Conservation (phyloP, 2,888 invertebrate species). For the Microdon myrmicae region DNA sequence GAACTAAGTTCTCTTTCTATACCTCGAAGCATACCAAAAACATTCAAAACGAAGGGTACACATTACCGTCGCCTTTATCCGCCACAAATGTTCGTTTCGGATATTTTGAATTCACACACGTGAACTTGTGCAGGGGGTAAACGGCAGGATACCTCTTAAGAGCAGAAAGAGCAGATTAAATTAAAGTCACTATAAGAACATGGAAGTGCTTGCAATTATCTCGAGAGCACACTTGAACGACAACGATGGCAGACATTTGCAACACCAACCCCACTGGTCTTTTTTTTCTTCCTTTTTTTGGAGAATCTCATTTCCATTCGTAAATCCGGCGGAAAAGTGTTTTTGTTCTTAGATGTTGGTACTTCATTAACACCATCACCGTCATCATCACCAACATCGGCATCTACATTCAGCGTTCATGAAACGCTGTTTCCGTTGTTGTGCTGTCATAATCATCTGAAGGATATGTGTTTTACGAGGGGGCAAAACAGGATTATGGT, state of each 20-base stretch:
- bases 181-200: slow-evolving; percentile 51
- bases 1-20: no score
- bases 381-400: background rate
- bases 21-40: no score
- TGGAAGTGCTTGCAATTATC: slow-evolving; percentile 52
- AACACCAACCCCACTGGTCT: no score
- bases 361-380: slow-evolving; percentile 44
- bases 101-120: slow-evolving; percentile 5
- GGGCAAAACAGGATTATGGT: slow-evolving; percentile 25
- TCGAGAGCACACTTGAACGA: slow-evolving; percentile 45
- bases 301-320: slow-evolving; percentile 43
- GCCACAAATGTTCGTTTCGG: slow-evolving; percentile 31
- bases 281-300: no score
- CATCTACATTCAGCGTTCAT: slow-evolving; percentile 1
- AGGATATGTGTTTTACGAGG: slow-evolving; percentile 24
- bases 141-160: slow-evolving; percentile 2
- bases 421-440: no score
- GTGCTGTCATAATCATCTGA: slow-evolving; percentile 7
- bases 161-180: slow-evolving; percentile 45
- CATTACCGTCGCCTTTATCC: slow-evolving; percentile 34
- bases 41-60: slow-evolving; percentile 8
- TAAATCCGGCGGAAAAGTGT: slow-evolving; percentile 50
- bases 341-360: slow-evolving; percentile 38
- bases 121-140: background rate
- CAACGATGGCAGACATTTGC: no score